Evolutionary conservation across 2,113 vertebrate species (phyloP), one percentile per base, ranked within the genome.

Genomic region (Perca flavescens): DNA sequence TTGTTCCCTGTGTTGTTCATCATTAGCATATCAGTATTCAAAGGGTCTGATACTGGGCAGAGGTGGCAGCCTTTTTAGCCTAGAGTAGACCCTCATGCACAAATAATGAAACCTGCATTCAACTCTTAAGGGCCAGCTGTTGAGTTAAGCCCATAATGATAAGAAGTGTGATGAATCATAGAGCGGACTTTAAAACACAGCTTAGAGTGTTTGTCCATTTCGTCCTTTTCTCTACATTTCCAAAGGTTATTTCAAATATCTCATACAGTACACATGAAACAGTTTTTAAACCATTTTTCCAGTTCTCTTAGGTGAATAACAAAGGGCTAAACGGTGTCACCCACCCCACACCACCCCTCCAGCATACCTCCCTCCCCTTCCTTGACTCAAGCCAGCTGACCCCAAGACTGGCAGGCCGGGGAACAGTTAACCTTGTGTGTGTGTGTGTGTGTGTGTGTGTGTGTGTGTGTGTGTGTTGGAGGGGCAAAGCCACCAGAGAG

Each of bases 21-120:
- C 93, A 96, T 96, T 96, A 96, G 92, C 95, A 96, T 95, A 91
- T 95, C 95, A 95, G 95, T 96, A 95, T 95, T 94, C 89, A 92
- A 88, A 85, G 86, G 85, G 87, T 85, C 43, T 91, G 91, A 87
- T 79, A 85, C 73, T 62, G 80, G 82, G 66, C 88, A 93, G 83
- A 84, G 87, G 89, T 89, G 87, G 89, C 79, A 85, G 89, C 83
- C 91, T 94, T 86, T 91, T 92, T 87, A 90, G 85, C 72, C 62
- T 47, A 5, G 68, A 92, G 87, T 74, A 49, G 76, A 84, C 90
- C 74, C 85, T 90, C 73, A 10, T 46, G 56, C 80, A 79, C 78
- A 87, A 84, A 89, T 83, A 86, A 85, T 78, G 53, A 72, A 86
- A 72, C 52, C 63, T 52, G 77, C 34, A 64, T 85, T 93, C 43